Conservation (phyloP, 1,140 invertebrate genomes). For the Bombus polaris region DNA sequence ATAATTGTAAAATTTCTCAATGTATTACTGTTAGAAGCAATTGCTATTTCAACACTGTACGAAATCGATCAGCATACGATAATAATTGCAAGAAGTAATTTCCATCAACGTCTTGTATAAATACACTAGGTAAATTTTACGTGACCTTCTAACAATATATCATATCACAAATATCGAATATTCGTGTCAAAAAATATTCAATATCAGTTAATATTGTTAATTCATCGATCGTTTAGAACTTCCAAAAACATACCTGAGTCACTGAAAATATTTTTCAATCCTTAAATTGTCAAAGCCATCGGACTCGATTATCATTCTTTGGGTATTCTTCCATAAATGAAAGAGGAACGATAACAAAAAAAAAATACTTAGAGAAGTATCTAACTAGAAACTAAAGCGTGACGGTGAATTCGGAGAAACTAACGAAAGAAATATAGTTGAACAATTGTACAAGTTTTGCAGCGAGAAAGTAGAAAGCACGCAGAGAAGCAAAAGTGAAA, state of each 20-base stretch:
- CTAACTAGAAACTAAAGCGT: conserved; percentile 1
- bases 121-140: not conserved
- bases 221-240: not conserved
- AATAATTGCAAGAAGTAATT: not conserved
- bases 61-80: not conserved
- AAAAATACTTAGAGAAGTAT: not conserved
- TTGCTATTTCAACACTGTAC: not conserved
- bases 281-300: not conserved
- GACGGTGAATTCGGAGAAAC: not conserved
- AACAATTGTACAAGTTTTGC: conserved; percentile 8
- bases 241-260: conserved; percentile 22
- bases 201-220: not conserved
- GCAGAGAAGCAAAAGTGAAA: conserved; percentile 40
- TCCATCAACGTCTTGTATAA: not conserved
- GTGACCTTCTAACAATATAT: not conserved
- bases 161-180: not conserved
- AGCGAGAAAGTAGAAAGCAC: conserved; percentile 18
- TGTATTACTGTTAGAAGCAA: not conserved
- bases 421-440: not conserved
- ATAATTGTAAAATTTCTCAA: not conserved
- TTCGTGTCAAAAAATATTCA: not conserved
- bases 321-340: not conserved
- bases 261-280: conserved; percentile 8
- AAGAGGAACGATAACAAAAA: not conserved
- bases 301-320: conserved; percentile 13